Percentiles rank a stretch among this genome's conserved stretches.
phyloP scores from a whole-genome alignment of 2,797 vertebrate genomes.

The Oreonectes daqikongensis region DNA sequence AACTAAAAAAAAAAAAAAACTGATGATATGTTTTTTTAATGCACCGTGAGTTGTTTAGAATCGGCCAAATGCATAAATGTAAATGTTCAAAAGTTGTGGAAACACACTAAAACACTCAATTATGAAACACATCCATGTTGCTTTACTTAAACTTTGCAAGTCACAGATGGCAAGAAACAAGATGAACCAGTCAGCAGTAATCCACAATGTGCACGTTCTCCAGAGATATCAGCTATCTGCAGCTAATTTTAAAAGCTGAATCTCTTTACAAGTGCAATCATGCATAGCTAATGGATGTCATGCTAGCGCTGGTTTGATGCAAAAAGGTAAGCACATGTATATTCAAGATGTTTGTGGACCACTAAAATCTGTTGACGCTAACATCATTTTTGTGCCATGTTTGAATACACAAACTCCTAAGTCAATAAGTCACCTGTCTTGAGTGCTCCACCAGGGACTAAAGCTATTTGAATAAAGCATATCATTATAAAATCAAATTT shows the following conservation, averaged over 20 bases:
- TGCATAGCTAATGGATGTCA: constrained; percentile 52
- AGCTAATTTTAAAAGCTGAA: constrained; percentile 53
- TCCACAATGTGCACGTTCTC: constrained; percentile 30
- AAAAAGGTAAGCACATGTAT: constrained; percentile 42
- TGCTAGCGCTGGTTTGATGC: constrained; percentile 28
- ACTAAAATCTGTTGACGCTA: constrained; percentile 47
- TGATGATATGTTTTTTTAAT: too few relatives aligned
- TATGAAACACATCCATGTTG: constrained; percentile 16
- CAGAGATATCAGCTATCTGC: constrained; percentile 42
- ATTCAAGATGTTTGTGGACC: constrained; percentile 43
- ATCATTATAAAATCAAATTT: constrained; percentile 50
- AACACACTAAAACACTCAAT: neutral
- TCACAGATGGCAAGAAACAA: constrained; percentile 21
- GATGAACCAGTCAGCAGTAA: constrained; percentile 38
- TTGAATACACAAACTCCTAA: constrained; percentile 39
- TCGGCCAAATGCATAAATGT: neutral
- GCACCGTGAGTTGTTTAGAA: too few relatives aligned
- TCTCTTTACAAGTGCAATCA: constrained; percentile 50
- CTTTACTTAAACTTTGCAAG: constrained; percentile 13
- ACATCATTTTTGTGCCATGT: constrained; percentile 35
- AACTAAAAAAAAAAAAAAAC: neutral
- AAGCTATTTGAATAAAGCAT: constrained; percentile 50
- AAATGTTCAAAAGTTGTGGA: neutral
- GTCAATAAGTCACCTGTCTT: constrained; percentile 55
- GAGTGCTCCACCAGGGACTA: constrained; percentile 13